phyloP scores from a whole-genome alignment of 2,113 vertebrate genomes.

The Phainopepla nitens region DNA sequence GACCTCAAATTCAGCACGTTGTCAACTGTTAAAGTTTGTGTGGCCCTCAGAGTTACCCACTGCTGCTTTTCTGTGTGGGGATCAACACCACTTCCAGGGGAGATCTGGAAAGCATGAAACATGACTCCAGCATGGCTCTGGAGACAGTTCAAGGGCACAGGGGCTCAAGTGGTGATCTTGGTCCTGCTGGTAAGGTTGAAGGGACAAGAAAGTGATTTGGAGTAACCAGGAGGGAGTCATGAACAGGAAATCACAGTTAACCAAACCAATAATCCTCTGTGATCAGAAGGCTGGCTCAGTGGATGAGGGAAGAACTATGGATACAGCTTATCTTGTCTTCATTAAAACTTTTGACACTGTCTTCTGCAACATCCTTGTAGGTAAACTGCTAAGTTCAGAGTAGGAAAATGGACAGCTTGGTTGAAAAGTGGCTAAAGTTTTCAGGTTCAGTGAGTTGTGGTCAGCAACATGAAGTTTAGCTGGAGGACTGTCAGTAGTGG shows the following conservation, averaged over 20 bases:
- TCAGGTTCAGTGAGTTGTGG: neutral
- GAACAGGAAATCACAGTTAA: neutral
- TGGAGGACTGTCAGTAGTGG: neutral
- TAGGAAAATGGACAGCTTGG: neutral
- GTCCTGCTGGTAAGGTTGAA: neutral
- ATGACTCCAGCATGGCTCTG: neutral
- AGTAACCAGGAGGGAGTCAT: neutral
- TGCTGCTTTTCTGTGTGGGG: neutral
- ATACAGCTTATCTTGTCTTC: neutral
- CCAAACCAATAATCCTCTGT: neutral
- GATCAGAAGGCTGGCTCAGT: neutral
- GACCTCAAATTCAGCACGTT: neutral
- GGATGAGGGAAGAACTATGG: neutral
- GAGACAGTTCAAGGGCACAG: no score
- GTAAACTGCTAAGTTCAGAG: neutral
- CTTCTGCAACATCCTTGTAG: neutral
- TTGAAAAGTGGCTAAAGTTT: neutral
- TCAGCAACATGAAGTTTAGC: neutral
- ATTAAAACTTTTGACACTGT: neutral
- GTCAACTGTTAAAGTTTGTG: neutral
- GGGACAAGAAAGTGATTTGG: neutral
- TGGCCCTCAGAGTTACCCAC: neutral
- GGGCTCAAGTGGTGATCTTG: neutral
- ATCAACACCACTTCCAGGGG: neutral
- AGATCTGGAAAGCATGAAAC: neutral